These are phyloP conservation scores for Megaustenia siamemsis DNA, from an alignment of 2,888 invertebrate genomes.

Conservation along the genomic window DNA sequence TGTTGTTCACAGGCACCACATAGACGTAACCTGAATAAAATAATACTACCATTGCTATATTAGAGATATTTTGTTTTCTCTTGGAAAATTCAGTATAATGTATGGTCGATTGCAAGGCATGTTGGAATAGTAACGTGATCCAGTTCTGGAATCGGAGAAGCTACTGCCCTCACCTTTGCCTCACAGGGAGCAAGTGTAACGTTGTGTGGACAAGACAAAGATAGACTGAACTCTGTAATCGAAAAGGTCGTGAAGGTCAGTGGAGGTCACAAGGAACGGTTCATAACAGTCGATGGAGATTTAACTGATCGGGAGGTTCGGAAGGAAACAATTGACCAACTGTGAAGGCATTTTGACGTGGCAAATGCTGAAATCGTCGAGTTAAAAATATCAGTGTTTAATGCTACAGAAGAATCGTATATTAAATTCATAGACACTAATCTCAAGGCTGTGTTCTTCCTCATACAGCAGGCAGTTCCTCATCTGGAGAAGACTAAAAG, in stretches of 20 bases:
- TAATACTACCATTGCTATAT: too few species aligned
- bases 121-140: conserved; percentile 32
- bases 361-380: conserved; percentile 23
- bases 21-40: too few species aligned
- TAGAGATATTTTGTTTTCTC: too few species aligned
- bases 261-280: conserved; percentile 17
- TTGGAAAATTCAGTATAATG: too few species aligned
- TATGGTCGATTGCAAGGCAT: background rate
- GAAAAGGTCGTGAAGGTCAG: background rate
- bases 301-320: background rate
- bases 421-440: conserved; percentile 47
- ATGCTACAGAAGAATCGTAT: conserved; percentile 19
- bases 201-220: conserved; percentile 37
- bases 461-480: conserved; percentile 47
- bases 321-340: conserved; percentile 19
- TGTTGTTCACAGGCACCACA: too few species aligned
- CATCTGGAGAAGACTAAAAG: conserved; percentile 38
- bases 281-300: conserved; percentile 15
- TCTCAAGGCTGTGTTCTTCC: conserved; percentile 40
- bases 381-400: background rate
- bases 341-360: conserved; percentile 37
- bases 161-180: conserved; percentile 50
- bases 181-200: conserved; percentile 26
- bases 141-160: conserved; percentile 23
- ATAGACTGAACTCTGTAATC: background rate